Base-by-base conservation (phyloP, 2,888 invertebrate species). In the Podotricha telesiphe region DNA sequence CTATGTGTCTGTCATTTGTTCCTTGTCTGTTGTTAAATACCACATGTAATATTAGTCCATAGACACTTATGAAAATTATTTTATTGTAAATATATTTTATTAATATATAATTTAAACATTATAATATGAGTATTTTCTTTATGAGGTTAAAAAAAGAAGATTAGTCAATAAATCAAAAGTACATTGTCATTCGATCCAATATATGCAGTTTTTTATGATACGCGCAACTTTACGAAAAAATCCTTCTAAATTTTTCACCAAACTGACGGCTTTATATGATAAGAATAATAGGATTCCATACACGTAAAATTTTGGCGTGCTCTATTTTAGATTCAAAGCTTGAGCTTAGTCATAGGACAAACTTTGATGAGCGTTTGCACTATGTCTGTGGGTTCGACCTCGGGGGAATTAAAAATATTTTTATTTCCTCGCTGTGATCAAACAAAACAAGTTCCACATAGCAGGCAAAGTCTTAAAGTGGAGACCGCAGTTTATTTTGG, bases 151-250 rank as follows among this genome's bases (percentile, higher is more conserved):
- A 45, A 47, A 42, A 6, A 59, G 15, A 19, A 22, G 4, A 42
- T 42, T 51, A 20, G 20, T 28, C 13, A 19, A 50, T 50, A 50
- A 20, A 22, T 50, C 50, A 50, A 5, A 50, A 13, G 86, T 86
- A 82, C 85, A 76, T 78, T 76, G 75, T 85, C 81, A 80, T 79
- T 83, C 82, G 83, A 81, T 78, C 77, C 68, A 76, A 69, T 72
- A 73, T 56, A 58, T 70, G 80, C 78, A 82, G 84, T 83, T 85
- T 83, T 82, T 82, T 80, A 84, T 85, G 87, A 85, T 86, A 80
- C 80, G 78, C 69, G 76, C 75, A 77, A 83, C 78, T 84, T 81
- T 79, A 75, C 77, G 47, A 77, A 75, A 79, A 79, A 77, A 76
- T 80, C 79, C 68, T 68, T 74, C 61, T 67, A 71, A 68, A 74